phyloP scores from a whole-genome alignment of 2,888 invertebrate genomes.

The Fissipunctia ypsillon region DNA sequence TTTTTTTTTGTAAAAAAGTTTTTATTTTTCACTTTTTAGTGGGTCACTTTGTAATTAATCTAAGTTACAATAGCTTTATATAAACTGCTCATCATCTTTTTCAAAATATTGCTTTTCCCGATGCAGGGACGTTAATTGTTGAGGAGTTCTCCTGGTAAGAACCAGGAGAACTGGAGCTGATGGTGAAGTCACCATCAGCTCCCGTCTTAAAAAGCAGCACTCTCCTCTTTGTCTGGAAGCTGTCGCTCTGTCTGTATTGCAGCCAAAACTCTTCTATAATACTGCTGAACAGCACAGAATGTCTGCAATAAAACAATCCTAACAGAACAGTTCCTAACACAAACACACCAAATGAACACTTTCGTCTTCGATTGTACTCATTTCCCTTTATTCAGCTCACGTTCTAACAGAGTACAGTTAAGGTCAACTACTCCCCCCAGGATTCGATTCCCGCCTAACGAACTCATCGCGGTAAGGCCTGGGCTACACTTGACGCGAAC shows the following conservation, averaged over 20 bases:
- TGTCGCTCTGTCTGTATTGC: background rate
- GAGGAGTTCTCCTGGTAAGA: no score
- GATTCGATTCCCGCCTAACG: constrained; percentile 77
- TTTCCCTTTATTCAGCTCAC: constrained; percentile 65
- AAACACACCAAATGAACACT: constrained; percentile 55
- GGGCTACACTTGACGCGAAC: constrained; percentile 50
- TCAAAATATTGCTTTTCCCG: no score
- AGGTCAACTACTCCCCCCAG: constrained; percentile 70
- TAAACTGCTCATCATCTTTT: no score
- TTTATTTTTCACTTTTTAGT: no score
- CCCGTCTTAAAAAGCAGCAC: background rate
- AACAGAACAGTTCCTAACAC: constrained; percentile 17
- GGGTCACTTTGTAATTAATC: no score
- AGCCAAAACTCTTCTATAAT: background rate
- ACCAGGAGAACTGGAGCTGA: no score
- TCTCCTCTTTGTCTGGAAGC: background rate
- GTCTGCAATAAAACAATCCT: constrained; percentile 6
- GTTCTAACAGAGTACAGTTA: constrained; percentile 64
- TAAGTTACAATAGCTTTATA: no score
- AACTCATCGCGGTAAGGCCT: constrained; percentile 70
- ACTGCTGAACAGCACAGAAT: background rate
- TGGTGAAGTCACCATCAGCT: no score
- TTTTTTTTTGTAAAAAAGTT: no score
- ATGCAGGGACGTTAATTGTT: no score
- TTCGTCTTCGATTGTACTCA: constrained; percentile 51